Conservation (phyloP, 2,888 invertebrate genomes). For the Uropetala carovei region DNA sequence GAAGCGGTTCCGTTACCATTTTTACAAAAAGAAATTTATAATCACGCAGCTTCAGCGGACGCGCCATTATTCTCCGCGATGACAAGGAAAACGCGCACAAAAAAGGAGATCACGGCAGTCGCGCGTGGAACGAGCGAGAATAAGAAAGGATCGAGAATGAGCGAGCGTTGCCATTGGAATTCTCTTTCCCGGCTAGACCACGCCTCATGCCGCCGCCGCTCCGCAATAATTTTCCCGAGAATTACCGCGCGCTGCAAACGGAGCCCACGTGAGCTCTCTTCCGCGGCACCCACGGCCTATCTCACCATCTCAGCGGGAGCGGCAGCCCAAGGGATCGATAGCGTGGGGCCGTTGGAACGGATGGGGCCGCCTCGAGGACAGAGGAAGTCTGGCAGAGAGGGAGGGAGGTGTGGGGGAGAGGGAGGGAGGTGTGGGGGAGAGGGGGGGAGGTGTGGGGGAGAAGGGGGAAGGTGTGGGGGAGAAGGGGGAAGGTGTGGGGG, state of each 20-base stretch:
- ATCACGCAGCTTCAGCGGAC: not conserved
- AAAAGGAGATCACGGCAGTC: not conserved
- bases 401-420: not conserved
- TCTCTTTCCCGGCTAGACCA: not conserved
- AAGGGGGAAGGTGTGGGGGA: not conserved
- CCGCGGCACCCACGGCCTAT: conserved; percentile 3
- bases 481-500: not conserved
- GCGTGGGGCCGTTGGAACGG: not conserved
- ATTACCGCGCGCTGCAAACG: conserved; percentile 20
- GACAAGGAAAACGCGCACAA: not conserved
- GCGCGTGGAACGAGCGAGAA: not conserved
- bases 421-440: not conserved
- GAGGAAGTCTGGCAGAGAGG: not conserved
- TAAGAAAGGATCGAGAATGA: not conserved
- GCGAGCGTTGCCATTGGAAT: not conserved
- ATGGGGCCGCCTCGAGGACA: conserved; percentile 1
- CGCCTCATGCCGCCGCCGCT: not conserved
- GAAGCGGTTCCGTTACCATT: not conserved
- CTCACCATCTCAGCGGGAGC: not conserved
- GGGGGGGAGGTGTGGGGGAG: not conserved
- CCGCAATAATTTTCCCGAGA: conserved; percentile 16
- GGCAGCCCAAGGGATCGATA: conserved; percentile 44
- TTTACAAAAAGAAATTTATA: not conserved
- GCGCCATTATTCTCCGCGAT: not conserved
- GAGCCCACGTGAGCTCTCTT: conserved; percentile 15